A percentile compares a stretch with the other conserved stretches of the same genome.
Evolutionary conservation across 1,140 invertebrate genomes (phyloP).

Genomic region (Pogonognathellus flavescens): DNA sequence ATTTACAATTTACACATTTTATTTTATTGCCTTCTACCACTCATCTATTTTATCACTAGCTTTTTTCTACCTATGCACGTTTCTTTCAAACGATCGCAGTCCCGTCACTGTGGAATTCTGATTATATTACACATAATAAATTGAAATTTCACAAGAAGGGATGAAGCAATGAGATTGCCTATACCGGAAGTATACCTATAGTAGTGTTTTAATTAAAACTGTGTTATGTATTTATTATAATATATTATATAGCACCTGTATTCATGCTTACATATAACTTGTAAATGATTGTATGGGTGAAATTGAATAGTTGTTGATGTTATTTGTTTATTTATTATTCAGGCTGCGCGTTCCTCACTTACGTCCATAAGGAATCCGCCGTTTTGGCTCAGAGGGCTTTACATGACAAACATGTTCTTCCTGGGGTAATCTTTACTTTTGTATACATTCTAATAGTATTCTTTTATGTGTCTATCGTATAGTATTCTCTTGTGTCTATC

Average conservation of each 20-base stretch:
- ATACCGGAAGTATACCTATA: no score
- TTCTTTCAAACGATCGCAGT: no score
- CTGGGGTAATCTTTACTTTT: conserved; percentile 87
- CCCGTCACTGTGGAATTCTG: not conserved
- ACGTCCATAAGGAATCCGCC: conserved; percentile 93
- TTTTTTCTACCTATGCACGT: no score
- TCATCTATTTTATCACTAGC: no score
- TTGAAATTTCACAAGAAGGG: not conserved
- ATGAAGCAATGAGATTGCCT: not conserved
- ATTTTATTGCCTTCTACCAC: not conserved
- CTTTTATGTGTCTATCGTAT: not conserved
- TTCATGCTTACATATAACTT: no score
- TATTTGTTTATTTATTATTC: conserved; percentile 68
- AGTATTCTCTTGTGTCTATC: not conserved
- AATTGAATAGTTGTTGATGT: not conserved
- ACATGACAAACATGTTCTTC: conserved; percentile 97
- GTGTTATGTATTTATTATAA: no score
- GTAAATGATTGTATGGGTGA: not conserved
- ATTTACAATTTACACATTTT: not conserved
- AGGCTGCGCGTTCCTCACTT: conserved; percentile 98
- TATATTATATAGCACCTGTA: no score
- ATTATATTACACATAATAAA: no score
- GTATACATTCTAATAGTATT: not conserved
- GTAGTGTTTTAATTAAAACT: no score
- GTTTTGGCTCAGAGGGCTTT: conserved; percentile 90